phyloP scores from a whole-genome alignment of 2,888 invertebrate species.

The Nebria brevicollis region DNA sequence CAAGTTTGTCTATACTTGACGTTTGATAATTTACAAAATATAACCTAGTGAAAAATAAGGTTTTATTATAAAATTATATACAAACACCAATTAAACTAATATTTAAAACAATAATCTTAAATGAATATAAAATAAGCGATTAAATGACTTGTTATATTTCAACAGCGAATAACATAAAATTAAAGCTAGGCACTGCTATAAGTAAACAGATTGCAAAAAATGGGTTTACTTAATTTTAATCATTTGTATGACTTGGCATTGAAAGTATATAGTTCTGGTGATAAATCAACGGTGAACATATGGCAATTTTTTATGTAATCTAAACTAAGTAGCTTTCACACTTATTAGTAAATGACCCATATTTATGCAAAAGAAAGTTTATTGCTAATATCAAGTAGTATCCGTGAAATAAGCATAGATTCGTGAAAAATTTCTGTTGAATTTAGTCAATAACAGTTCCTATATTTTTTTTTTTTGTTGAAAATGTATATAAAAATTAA shows the following conservation, averaged over 20 bases:
- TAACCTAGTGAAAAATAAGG: not conserved
- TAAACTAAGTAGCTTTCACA: slow-evolving; percentile 27
- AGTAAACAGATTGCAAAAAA: not conserved
- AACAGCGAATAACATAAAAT: not conserved
- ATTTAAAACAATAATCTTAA: not conserved
- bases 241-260: not conserved
- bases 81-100: not conserved
- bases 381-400: not conserved
- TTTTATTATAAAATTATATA: not conserved
- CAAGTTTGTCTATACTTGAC: too few relatives aligned
- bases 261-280: not conserved
- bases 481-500: slow-evolving; percentile 43
- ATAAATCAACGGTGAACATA: not conserved
- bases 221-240: not conserved
- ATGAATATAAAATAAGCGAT: not conserved
- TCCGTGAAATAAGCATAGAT: not conserved
- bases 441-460: not conserved
- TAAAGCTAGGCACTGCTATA: not conserved
- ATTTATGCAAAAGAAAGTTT: slow-evolving; percentile 38
- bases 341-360: slow-evolving; percentile 41
- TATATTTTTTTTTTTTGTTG: not conserved
- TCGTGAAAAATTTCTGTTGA: slow-evolving; percentile 1
- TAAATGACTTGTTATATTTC: not conserved
- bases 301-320: not conserved
- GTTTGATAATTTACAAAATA: not conserved